Percentiles rank a stretch among this genome's conserved stretches.
phyloP scores from a whole-genome alignment of 1,140 invertebrate genomes.

The Paralvinella palmiformis region DNA sequence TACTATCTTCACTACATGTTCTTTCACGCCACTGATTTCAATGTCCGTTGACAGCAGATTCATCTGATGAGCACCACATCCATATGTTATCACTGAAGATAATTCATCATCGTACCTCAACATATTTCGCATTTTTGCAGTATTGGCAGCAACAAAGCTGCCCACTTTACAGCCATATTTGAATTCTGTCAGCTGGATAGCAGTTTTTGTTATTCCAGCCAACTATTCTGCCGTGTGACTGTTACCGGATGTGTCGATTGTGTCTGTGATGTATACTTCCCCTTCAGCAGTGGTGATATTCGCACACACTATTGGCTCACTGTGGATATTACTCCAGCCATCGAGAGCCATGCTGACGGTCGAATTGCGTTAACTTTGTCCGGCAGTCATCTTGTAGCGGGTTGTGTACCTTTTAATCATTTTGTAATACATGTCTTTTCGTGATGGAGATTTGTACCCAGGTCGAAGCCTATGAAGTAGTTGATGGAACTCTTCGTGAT shows the following conservation, averaged over 20 bases:
- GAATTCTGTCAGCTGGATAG: conserved; percentile 4
- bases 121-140: conserved; percentile 5
- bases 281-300: conserved; percentile 8
- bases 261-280: conserved; percentile 7
- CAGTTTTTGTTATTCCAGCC: conserved; percentile 6
- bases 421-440: conserved; percentile 5
- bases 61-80: conserved; percentile 10
- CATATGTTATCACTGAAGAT: not conserved
- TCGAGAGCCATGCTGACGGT: conserved; percentile 9
- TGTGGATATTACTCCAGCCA: conserved; percentile 10
- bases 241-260: conserved; percentile 8
- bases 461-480: conserved; percentile 7
- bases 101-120: conserved; percentile 5
- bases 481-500: conserved; percentile 8
- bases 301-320: conserved; percentile 7
- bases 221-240: conserved; percentile 6
- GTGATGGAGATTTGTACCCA: conserved; percentile 9
- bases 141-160: conserved; percentile 7
- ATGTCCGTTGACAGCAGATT: conserved; percentile 8
- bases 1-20: conserved; percentile 8
- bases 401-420: too few relatives aligned
- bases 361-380: conserved; percentile 7
- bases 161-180: conserved; percentile 5
- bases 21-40: conserved; percentile 10
- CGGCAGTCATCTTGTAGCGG: too few relatives aligned